A percentile compares a stretch with the other conserved stretches of the same genome.
These are phyloP conservation scores for Lasioglossum malachurum DNA, from an alignment of 2,888 invertebrate species.

Conservation along the genomic window DNA sequence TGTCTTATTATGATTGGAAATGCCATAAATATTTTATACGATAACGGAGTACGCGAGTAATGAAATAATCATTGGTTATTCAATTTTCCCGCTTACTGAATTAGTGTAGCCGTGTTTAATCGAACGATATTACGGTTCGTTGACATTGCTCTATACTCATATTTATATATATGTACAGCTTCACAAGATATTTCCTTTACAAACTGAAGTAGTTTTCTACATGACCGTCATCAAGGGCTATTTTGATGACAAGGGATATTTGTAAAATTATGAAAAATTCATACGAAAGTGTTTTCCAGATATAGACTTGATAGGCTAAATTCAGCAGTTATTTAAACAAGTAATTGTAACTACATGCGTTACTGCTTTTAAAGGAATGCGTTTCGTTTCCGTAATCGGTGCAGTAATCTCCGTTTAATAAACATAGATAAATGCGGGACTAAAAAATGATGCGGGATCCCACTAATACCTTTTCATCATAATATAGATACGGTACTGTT, in stretches of 20 bases:
- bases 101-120: conserved; percentile 17
- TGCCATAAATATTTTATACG: background rate
- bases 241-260: background rate
- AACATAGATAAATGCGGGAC: background rate
- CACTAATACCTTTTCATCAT: too few species aligned
- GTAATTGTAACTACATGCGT: background rate
- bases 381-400: background rate
- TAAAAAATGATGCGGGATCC: too few species aligned
- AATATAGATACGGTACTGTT: too few species aligned
- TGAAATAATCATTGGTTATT: conserved; percentile 21
- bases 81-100: conserved; percentile 34
- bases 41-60: background rate
- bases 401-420: background rate
- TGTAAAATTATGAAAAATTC: background rate
- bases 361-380: background rate
- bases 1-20: conserved; percentile 3
- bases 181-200: conserved; percentile 2
- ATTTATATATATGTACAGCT: background rate
- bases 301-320: background rate
- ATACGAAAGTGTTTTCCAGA: background rate
- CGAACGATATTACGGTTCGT: conserved; percentile 35
- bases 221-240: background rate
- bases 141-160: conserved; percentile 11
- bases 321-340: background rate
- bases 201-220: background rate